Evolutionary conservation across 2,888 invertebrate species (phyloP).

Genomic region (Cosmopolites sordidus): DNA sequence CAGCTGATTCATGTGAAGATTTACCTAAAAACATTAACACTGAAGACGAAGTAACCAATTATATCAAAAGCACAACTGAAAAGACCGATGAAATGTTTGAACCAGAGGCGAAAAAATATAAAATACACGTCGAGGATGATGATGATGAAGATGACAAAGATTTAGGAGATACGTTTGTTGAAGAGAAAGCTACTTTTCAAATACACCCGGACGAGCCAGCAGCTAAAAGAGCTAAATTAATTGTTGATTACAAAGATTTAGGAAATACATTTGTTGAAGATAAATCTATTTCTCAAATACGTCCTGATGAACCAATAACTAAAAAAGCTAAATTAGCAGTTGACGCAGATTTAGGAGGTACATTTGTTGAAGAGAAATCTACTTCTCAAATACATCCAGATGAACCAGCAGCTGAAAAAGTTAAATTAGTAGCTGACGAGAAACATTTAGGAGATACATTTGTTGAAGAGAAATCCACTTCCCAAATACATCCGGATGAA

Average conservation of each 20-base stretch:
- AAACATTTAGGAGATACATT: background rate
- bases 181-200: background rate
- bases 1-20: too few relatives aligned
- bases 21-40: too few relatives aligned
- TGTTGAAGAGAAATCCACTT: background rate
- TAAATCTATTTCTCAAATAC: background rate
- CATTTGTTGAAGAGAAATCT: background rate
- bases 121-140: background rate
- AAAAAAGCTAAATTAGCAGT: constrained; percentile 7
- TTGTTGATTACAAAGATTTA: background rate
- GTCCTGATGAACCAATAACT: constrained; percentile 7
- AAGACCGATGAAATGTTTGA: too few relatives aligned
- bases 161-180: background rate
- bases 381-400: constrained; percentile 2
- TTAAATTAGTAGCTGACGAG: background rate
- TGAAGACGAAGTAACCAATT: too few relatives aligned
- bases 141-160: background rate
- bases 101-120: background rate
- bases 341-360: background rate
- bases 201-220: constrained; percentile 6
- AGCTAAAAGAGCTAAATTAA: constrained; percentile 7
- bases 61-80: too few relatives aligned
- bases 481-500: constrained; percentile 7
- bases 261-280: background rate
- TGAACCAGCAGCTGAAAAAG: constrained; percentile 10